A percentile compares a stretch with the other conserved stretches of the same genome.
Conservation (phyloP, 2,797 vertebrate genomes). For the Ataeniobius toweri region DNA sequence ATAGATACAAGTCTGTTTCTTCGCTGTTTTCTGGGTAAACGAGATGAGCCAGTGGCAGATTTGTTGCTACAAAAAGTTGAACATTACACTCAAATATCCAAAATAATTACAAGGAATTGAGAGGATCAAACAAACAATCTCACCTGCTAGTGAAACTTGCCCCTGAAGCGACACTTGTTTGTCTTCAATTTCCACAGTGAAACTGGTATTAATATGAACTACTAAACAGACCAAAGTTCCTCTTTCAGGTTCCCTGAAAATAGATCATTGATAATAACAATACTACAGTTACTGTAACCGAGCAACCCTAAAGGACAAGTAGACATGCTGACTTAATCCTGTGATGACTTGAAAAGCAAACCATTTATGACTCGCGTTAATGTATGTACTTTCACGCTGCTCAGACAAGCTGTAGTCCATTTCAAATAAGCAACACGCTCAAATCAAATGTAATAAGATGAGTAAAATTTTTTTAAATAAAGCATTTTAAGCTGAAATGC, state of each 20-base stretch:
- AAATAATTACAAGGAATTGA: neutral
- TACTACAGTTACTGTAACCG: conserved; percentile 28
- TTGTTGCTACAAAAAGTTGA: conserved; percentile 26
- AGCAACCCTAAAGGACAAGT: conserved; percentile 39
- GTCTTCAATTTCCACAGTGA: conserved; percentile 35
- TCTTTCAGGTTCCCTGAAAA: conserved; percentile 70
- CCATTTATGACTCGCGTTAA: conserved; percentile 37
- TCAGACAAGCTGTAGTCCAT: conserved; percentile 30
- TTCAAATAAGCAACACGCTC: conserved; percentile 4
- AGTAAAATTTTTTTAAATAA: neutral
- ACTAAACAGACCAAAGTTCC: conserved; percentile 56
- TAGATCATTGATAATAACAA: conserved; percentile 55
- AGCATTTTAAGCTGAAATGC: conserved; percentile 12
- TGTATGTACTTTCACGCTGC: conserved; percentile 30
- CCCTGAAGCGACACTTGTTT: conserved; percentile 23
- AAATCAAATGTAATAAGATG: conserved; percentile 21
- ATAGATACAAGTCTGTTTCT: conserved; percentile 47
- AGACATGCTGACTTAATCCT: conserved; percentile 28
- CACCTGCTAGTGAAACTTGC: conserved; percentile 40
- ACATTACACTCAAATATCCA: conserved; percentile 21
- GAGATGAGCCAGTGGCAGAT: conserved; percentile 20
- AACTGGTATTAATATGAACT: conserved; percentile 29
- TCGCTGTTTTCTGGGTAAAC: conserved; percentile 48
- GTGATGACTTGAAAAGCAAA: conserved; percentile 37
- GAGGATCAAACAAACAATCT: conserved; percentile 23